phyloP scores from a whole-genome alignment of 2,113 vertebrate genomes.

The Corythornis madagascariensis region DNA sequence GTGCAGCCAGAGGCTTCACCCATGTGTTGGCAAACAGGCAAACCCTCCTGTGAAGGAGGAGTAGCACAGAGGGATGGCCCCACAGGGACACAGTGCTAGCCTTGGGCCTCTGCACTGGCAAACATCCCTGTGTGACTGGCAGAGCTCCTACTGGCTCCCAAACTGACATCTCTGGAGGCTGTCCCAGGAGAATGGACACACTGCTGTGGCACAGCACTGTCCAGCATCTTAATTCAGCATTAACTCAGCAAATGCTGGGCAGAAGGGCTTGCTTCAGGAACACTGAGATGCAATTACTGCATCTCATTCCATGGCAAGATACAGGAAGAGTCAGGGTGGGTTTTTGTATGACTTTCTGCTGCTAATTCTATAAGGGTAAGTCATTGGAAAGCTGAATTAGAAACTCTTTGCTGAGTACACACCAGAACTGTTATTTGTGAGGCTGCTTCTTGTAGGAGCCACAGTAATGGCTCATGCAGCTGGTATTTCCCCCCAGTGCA shows the following conservation, averaged over 20 bases:
- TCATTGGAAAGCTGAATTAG: neutral
- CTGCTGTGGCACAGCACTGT: accelerated
- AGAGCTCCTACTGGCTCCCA: neutral
- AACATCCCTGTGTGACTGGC: neutral
- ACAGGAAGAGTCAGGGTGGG: neutral
- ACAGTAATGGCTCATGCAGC: neutral
- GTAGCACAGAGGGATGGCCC: neutral
- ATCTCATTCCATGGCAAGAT: neutral
- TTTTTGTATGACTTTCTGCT: neutral
- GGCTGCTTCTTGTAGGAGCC: neutral
- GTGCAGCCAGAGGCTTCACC: neutral
- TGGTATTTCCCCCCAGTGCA: neutral
- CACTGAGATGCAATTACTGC: neutral
- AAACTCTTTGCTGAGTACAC: neutral
- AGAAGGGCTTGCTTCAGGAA: neutral
- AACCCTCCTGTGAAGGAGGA: neutral
- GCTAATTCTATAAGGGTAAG: neutral
- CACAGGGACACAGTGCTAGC: neutral
- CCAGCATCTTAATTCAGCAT: neutral
- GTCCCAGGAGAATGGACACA: neutral
- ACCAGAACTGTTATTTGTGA: neutral
- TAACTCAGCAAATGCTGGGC: neutral
- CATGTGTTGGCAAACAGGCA: accelerated
- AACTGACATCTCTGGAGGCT: neutral
- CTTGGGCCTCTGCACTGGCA: neutral